A percentile compares a stretch with the other conserved stretches of the same genome.
phyloP scores from a whole-genome alignment of 1,140 invertebrate genomes.

The Polyergus mexicanus region DNA sequence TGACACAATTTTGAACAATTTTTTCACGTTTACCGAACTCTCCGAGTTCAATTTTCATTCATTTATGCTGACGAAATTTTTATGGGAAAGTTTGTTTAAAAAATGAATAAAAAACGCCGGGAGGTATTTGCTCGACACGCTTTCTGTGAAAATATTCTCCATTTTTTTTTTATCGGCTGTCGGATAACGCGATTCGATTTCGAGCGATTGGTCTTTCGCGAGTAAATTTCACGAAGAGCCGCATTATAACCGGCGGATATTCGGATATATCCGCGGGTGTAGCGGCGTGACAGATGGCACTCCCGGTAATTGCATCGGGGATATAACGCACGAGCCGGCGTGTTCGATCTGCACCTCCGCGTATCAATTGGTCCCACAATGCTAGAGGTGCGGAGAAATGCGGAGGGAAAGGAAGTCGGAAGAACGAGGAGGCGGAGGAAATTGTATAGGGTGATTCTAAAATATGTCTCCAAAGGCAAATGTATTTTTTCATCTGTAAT shows the following conservation, averaged over 20 bases:
- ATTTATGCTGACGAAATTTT: conserved; percentile 36
- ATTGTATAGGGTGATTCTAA: neutral
- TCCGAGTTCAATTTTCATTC: neutral
- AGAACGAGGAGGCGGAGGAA: conserved; percentile 33
- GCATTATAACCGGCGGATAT: conserved; percentile 69
- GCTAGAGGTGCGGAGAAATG: conserved; percentile 35
- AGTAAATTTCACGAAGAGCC: conserved; percentile 63
- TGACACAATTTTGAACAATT: conserved; percentile 30
- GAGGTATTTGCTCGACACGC: conserved; percentile 23
- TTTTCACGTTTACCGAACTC: neutral
- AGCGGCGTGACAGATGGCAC: conserved; percentile 73
- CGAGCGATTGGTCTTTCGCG: conserved; percentile 54
- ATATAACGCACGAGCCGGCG: conserved; percentile 72
- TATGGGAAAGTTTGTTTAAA: conserved; percentile 18
- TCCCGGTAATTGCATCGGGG: conserved; percentile 78
- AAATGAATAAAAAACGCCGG: conserved; percentile 49
- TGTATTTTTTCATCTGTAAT: neutral
- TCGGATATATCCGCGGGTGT: conserved; percentile 63
- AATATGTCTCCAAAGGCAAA: neutral
- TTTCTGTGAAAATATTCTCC: conserved; percentile 54
- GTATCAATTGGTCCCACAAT: conserved; percentile 70
- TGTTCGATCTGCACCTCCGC: conserved; percentile 74
- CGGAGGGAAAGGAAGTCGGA: conserved; percentile 57
- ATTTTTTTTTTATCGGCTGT: conserved; percentile 41
- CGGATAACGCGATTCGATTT: conserved; percentile 59